Percentiles rank a stretch among this genome's conserved stretches.
phyloP scores from a whole-genome alignment of 2,888 invertebrate species.

The Amiota communis region DNA sequence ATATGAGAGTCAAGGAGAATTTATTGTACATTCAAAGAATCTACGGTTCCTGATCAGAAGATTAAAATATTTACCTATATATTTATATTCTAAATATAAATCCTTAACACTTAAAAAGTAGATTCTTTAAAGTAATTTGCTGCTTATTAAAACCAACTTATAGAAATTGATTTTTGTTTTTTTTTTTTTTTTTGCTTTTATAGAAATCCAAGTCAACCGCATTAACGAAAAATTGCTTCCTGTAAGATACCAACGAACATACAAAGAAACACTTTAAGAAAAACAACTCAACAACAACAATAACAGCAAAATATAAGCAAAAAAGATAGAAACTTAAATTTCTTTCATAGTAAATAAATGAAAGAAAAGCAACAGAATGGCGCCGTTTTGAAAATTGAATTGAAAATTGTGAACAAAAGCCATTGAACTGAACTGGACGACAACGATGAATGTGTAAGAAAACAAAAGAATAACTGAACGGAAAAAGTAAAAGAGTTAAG shows the following conservation, averaged over 20 bases:
- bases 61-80: too few species aligned
- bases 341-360: constrained; percentile 25
- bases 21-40: too few species aligned
- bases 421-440: constrained; percentile 46
- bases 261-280: constrained; percentile 6
- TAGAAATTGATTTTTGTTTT: not conserved
- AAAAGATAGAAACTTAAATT: constrained; percentile 2
- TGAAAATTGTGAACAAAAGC: constrained; percentile 39
- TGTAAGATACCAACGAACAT: constrained; percentile 16
- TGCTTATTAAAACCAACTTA: too few species aligned
- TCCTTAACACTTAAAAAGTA: too few species aligned
- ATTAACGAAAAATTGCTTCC: constrained; percentile 13
- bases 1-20: too few species aligned
- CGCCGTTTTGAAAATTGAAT: constrained; percentile 24
- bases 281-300: not conserved
- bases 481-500: constrained; percentile 7
- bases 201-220: constrained; percentile 13
- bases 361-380: constrained; percentile 32
- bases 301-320: constrained; percentile 15
- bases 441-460: not conserved
- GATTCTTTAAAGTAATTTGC: too few species aligned
- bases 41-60: too few species aligned
- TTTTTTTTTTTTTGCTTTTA: constrained; percentile 6
- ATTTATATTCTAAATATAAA: too few species aligned
- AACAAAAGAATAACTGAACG: constrained; percentile 21